phyloP scores from a whole-genome alignment of 2,113 vertebrate genomes.

The Labrus mixtus region DNA sequence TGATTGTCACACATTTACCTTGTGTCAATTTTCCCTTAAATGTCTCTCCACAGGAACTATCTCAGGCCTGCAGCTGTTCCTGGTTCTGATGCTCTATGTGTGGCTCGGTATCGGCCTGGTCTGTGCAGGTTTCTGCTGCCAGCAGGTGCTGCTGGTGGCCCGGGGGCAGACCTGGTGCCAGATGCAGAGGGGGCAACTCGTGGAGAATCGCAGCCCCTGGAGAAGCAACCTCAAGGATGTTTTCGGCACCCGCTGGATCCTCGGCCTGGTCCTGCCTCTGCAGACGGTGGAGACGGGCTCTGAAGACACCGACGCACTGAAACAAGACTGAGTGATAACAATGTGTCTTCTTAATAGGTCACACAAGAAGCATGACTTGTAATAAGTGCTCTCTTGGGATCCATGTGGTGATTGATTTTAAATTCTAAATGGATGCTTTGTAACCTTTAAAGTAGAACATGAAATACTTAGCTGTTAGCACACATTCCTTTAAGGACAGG shows the following conservation, averaged over 20 bases:
- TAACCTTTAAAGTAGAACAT: constrained; percentile 23
- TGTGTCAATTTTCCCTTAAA: too few relatives aligned
- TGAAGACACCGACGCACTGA: constrained; percentile 63
- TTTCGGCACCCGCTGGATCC: constrained; percentile 93
- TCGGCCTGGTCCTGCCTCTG: constrained; percentile 92
- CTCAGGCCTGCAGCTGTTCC: constrained; percentile 94
- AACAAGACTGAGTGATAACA: constrained; percentile 74
- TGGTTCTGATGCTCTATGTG: constrained; percentile 98
- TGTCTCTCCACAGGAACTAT: constrained; percentile 85
- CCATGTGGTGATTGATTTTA: constrained; percentile 19
- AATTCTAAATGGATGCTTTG: constrained; percentile 33
- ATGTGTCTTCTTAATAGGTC: not conserved
- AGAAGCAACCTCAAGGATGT: constrained; percentile 91
- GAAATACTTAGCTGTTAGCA: constrained; percentile 40
- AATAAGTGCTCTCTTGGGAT: constrained; percentile 28
- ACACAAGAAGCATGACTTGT: not conserved
- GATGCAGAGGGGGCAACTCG: constrained; percentile 86
- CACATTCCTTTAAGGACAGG: constrained; percentile 69
- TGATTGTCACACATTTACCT: too few relatives aligned
- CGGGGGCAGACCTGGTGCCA: constrained; percentile 94
- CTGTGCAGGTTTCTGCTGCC: constrained; percentile 95
- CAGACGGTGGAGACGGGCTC: constrained; percentile 85
- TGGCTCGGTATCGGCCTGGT: constrained; percentile 97
- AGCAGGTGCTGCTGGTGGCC: constrained; percentile 94
- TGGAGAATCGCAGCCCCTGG: constrained; percentile 87